Conservation (phyloP, 2,888 invertebrate species). For the Platerodrilus igneus region DNA sequence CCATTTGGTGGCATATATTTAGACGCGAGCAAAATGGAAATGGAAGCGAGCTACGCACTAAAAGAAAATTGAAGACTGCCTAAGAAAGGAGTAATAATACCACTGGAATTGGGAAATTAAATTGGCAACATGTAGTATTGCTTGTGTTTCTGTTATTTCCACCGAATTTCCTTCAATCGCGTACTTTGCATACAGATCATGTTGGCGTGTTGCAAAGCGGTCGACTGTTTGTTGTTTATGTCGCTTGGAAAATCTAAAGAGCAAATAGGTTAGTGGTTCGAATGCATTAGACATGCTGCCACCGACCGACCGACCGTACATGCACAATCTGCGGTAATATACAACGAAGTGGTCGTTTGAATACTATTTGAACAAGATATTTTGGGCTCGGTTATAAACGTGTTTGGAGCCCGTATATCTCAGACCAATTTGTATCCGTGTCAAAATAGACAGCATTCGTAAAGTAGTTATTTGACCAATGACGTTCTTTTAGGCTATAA, state of each 20-base stretch:
- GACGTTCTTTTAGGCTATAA: too few relatives aligned
- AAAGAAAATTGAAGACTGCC: constrained; percentile 16
- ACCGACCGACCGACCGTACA: too few relatives aligned
- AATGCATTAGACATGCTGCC: too few relatives aligned
- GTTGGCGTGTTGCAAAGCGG: constrained; percentile 10
- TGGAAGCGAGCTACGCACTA: constrained; percentile 10
- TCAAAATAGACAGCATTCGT: too few relatives aligned
- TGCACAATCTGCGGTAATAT: too few relatives aligned
- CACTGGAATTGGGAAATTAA: constrained; percentile 18
- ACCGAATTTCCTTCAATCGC: constrained; percentile 30
- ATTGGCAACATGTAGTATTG: constrained; percentile 22
- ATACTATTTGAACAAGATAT: too few relatives aligned
- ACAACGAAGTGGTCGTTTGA: too few relatives aligned
- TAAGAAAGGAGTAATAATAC: constrained; percentile 10
- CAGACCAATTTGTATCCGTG: too few relatives aligned
- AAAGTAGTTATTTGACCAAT: too few relatives aligned
- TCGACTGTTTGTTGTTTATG: constrained; percentile 14
- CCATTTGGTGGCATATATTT: too few relatives aligned
- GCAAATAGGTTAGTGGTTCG: constrained; percentile 14
- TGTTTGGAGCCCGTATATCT: too few relatives aligned
- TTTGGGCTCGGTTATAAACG: too few relatives aligned
- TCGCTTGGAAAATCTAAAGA: constrained; percentile 10
- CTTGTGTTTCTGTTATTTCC: constrained; percentile 24
- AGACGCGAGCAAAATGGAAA: constrained; percentile 10
- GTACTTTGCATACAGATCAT: constrained; percentile 30